These are phyloP conservation scores for Melanogrammus aeglefinus DNA, from an alignment of 2,797 vertebrate species.

Conservation along the genomic window DNA sequence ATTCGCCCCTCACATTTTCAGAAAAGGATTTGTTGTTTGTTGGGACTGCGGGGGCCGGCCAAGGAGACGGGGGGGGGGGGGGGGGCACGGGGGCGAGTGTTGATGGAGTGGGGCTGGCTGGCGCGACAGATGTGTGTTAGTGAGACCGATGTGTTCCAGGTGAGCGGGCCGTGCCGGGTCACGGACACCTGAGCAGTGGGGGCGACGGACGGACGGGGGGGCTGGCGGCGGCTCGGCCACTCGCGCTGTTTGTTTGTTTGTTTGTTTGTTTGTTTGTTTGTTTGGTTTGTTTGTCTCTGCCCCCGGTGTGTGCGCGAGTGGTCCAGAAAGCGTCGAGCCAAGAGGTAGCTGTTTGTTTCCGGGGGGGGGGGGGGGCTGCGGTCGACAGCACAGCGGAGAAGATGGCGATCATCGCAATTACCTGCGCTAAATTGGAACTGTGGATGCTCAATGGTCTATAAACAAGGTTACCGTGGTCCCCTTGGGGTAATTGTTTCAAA, in stretches of 20 bases:
- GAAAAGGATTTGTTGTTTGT: no score
- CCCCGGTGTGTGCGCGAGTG: background rate
- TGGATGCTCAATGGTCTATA: slow-evolving; percentile 71
- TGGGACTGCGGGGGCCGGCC: slow-evolving; percentile 39
- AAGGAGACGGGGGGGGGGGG: slow-evolving; percentile 51
- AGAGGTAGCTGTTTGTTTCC: slow-evolving; percentile 41
- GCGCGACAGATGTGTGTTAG: slow-evolving; percentile 63
- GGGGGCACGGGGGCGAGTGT: slow-evolving; percentile 18
- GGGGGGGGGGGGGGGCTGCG: slow-evolving; percentile 29
- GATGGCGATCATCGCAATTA: slow-evolving; percentile 66
- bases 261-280: no score
- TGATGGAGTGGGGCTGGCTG: slow-evolving; percentile 61
- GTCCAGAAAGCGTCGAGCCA: slow-evolving; percentile 37
- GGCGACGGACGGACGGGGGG: slow-evolving; percentile 8
- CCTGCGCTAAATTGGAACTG: slow-evolving; percentile 61
- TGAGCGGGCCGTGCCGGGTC: slow-evolving; percentile 56
- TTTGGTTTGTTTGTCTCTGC: background rate
- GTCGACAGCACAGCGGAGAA: slow-evolving; percentile 54
- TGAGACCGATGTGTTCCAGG: slow-evolving; percentile 69
- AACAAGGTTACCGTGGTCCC: slow-evolving; percentile 68
- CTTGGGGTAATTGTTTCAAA: slow-evolving; percentile 70
- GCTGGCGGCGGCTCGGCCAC: no score
- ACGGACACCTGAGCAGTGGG: slow-evolving; percentile 54
- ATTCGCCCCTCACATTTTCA: no score
- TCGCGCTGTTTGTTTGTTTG: background rate